Evolutionary conservation across 2,888 invertebrate species (phyloP), one percentile per base, ranked within the genome.

Genomic region (Lathronympha strigana): DNA sequence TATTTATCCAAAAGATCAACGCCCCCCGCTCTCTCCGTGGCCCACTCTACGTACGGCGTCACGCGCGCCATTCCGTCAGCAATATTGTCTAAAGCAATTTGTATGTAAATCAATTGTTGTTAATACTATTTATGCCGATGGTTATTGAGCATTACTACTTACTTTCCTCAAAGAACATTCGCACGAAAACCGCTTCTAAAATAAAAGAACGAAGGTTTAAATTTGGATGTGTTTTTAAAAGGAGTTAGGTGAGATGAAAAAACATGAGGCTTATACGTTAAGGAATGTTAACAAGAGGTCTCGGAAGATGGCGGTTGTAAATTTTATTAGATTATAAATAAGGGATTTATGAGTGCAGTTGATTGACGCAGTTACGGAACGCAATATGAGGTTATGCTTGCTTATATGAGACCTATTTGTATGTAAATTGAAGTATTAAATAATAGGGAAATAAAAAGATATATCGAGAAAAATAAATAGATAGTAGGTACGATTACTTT

Each of bases 31-130:
- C 0, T 28, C 64, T 57, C 68, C 45, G 72, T 73, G 79, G 84
- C 84, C 75, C 76, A 71, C 75, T 71, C 73, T 73, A 77, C 78
- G 82, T 80, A 81, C 76, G 82, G 80, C 90, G 85, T 89, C 87
- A 88, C 87, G 88, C 88, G 85, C 86, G 86, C 88, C 87, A 86
- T 91, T 88, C 88, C 86, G 86, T 88, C 88, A 87, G 89, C 90
- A 88, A 90, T 91, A 91, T 90, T 89, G 90, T 91, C 90, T 90
- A 88, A 90, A 91, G 90, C 91, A 90, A 92, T 92, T 90, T 91
- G 91, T 92, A 92, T 92, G 91, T 90, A 90, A 92, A 92, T 92
- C 91, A 88, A 90, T 91, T 88, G 90, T 90, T 90, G 90, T 90
- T 90, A 91, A 92, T 90, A 89, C 90, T 90, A 90, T 92, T 90